Evolutionary conservation across 23 tunicate genomes (phyloP), one percentile per base, ranked within the genome.

Genomic region (Ciona savignyi): DNA sequence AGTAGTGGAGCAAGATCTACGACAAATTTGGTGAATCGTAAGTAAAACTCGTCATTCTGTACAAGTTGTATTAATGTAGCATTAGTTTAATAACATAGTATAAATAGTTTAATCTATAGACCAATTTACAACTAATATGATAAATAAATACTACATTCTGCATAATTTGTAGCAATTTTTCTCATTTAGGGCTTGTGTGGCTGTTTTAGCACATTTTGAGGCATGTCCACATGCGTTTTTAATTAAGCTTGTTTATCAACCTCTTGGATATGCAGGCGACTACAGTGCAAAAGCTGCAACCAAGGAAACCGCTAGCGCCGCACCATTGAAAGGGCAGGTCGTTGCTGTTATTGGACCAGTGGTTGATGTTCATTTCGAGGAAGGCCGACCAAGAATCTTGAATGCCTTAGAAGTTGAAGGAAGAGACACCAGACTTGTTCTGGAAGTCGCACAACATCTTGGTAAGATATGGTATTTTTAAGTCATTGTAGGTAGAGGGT

Each of bases 271-370:
- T 29, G 21, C 26, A 82, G 83, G 87, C 29, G 23, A 82, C 0
- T 88, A 88, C 73, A 65, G 80, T 31, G 69, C 78, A 28, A 86
- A 77, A 67, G 81, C 73, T 24, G 83, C 87, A 0, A 65, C 29
- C 27, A 35, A 82, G 3, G 72, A 42, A 65, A 25, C 77, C 28
- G 70, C 74, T 2, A 70, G 33, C 28, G 84, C 83, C 0, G 73
- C 71, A 0, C 84, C 72, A 1, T 83, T 91, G 62, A 82, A 74
- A 11, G 99, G 99, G 3, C 77, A 83, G 67, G 84, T 95, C 62
- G 99, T 95, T 29, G 96, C 99, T 35, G 99, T 95, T 33, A 95
- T 95, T 76, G 99, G 99, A 34, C 99, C 99, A 71, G 99, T 95
- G 19, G 96, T 88, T 25, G 99, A 95, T 72, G 99, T 95, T 51